Percentiles rank a stretch among this genome's conserved stretches.
These are phyloP conservation scores for Scolopax bukidnonensis DNA, from an alignment of 2,797 vertebrate genomes.

Conservation along the genomic window DNA sequence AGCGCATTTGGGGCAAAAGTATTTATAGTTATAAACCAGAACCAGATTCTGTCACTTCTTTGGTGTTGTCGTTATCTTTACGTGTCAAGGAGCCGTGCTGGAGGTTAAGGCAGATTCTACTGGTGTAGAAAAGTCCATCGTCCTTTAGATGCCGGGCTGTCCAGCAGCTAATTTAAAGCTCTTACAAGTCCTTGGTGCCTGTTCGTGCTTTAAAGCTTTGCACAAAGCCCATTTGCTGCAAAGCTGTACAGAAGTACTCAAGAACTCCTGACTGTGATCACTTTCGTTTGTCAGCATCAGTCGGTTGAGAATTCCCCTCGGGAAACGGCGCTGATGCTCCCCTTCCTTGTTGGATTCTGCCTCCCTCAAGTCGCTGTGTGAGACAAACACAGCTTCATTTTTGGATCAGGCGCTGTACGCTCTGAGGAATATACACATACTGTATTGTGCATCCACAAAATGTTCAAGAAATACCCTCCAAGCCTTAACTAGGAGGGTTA, in stretches of 20 bases:
- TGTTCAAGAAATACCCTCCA: background rate
- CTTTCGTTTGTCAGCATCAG: background rate
- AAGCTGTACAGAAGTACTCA: background rate
- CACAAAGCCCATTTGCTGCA: background rate
- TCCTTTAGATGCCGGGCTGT: background rate
- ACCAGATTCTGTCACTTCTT: background rate
- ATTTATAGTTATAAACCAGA: background rate
- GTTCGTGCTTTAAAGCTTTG: background rate
- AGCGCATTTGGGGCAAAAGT: background rate
- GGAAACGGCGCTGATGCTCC: background rate
- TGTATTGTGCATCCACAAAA: background rate
- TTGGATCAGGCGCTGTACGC: background rate
- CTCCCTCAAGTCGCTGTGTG: rapidly evolving
- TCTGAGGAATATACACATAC: background rate
- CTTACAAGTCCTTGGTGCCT: background rate
- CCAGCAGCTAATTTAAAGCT: background rate
- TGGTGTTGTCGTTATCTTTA: rapidly evolving
- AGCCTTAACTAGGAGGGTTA: background rate
- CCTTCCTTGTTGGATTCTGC: background rate
- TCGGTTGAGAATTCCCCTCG: background rate
- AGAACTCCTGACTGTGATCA: background rate
- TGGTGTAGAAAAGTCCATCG: background rate
- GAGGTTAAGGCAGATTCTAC: background rate
- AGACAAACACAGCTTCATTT: background rate
- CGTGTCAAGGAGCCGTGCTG: background rate